These are phyloP conservation scores for Microctonus brassicae DNA, from an alignment of 2,888 invertebrate genomes.

Conservation along the genomic window DNA sequence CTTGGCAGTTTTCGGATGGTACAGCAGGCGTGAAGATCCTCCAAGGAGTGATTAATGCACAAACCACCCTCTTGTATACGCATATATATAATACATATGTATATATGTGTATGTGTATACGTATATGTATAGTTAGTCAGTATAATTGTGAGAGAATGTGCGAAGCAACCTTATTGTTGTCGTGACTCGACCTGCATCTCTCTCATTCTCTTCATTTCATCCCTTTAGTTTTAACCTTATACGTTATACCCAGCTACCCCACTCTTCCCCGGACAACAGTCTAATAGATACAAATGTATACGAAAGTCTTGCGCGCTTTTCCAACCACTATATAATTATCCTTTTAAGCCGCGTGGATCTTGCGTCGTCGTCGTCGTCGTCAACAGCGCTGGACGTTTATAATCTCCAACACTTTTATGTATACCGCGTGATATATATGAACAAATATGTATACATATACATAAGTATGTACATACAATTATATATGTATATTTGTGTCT, in stretches of 20 bases:
- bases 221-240: no score
- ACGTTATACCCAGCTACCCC: no score
- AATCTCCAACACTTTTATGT: constrained; percentile 12
- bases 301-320: constrained; percentile 18
- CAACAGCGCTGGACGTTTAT: constrained; percentile 20
- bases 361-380: background rate
- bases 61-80: constrained; percentile 34
- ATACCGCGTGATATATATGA: no score
- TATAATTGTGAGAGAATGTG: constrained; percentile 41
- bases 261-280: no score
- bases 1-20: constrained; percentile 22
- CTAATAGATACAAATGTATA: constrained; percentile 60
- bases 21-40: constrained; percentile 30
- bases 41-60: constrained; percentile 52
- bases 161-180: constrained; percentile 51
- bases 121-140: no score
- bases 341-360: constrained; percentile 36
- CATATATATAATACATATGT: no score
- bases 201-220: background rate
- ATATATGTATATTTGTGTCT: background rate
- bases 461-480: background rate
- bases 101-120: no score
- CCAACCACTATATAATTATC: constrained; percentile 50
- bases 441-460: background rate
- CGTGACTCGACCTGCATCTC: constrained; percentile 29